Conservation (phyloP, 1,140 invertebrate genomes). For the Cyrtorhinus lividipennis region DNA sequence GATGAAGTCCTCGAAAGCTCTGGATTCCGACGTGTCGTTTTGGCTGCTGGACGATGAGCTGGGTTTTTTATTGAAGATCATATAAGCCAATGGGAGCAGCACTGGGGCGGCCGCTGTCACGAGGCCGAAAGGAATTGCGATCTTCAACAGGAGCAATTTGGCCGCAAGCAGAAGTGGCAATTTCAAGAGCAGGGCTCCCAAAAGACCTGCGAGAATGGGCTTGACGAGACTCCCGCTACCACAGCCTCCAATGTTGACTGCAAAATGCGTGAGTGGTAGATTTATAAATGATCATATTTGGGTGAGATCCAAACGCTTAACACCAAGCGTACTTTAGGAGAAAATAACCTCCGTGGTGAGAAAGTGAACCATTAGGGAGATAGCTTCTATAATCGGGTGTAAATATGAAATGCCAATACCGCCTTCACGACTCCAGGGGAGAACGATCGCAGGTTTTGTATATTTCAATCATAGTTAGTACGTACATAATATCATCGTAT, state of each 20-base stretch:
- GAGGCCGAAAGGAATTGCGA: slow-evolving; percentile 3
- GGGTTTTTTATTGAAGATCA: not conserved
- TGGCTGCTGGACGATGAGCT: not conserved
- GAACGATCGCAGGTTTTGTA: no score
- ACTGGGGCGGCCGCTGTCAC: slow-evolving; percentile 3
- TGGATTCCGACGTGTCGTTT: not conserved
- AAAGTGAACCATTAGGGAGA: no score
- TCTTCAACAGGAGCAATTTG: slow-evolving; percentile 15
- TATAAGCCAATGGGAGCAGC: slow-evolving; percentile 9
- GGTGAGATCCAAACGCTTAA: no score
- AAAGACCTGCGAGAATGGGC: slow-evolving; percentile 5
- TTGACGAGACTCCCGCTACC: not conserved
- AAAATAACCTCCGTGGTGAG: no score
- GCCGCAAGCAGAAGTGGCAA: slow-evolving; percentile 10
- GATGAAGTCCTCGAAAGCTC: not conserved
- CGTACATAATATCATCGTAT: no score
- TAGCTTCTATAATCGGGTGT: no score
- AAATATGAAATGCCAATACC: no score
- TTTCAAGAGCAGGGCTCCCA: slow-evolving; percentile 13
- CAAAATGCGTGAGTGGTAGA: no score
- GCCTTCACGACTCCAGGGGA: no score
- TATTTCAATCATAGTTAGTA: no score
- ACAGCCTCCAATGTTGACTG: not conserved
- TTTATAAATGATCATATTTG: no score
- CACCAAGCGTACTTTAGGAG: no score